A percentile compares a stretch with the other conserved stretches of the same genome.
phyloP scores from a whole-genome alignment of 1,140 invertebrate genomes.

The Zaprionus davidi region DNA sequence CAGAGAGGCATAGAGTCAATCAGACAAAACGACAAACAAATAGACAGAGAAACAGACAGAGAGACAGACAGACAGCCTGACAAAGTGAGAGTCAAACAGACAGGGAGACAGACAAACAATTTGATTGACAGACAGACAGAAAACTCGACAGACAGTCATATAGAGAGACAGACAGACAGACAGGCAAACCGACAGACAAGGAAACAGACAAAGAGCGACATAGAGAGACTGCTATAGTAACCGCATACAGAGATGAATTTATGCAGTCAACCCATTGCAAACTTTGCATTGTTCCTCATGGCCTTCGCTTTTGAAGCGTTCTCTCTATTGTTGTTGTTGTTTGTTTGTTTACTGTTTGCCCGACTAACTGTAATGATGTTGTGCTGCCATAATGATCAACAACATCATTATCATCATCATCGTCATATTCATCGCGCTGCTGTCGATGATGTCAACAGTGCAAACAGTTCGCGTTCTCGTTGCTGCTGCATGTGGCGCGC shows the following conservation, averaged over 20 bases:
- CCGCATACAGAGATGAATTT: slow-evolving; percentile 21
- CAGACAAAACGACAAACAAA: too few species aligned
- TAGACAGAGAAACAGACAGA: not conserved
- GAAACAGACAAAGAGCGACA: not conserved
- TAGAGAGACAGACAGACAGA: not conserved
- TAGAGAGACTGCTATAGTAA: too few species aligned
- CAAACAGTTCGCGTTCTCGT: slow-evolving; percentile 60
- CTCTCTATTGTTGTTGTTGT: slow-evolving; percentile 34
- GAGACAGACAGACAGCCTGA: not conserved
- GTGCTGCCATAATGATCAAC: slow-evolving; percentile 13
- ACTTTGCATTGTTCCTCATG: slow-evolving; percentile 73
- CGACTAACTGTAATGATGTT: slow-evolving; percentile 31
- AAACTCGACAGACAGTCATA: too few species aligned
- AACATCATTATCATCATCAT: slow-evolving; percentile 33
- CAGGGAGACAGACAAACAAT: not conserved
- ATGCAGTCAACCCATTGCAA: slow-evolving; percentile 65
- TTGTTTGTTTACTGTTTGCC: slow-evolving; percentile 28
- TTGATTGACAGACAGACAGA: too few species aligned
- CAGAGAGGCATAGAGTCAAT: not conserved
- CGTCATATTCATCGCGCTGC: slow-evolving; percentile 2
- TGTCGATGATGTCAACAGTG: slow-evolving; percentile 68
- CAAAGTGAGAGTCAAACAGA: not conserved
- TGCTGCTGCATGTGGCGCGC: slow-evolving; percentile 20
- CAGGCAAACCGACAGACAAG: not conserved
- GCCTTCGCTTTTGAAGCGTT: slow-evolving; percentile 16